Conservation (phyloP, 2,888 invertebrate species). For the Rhingia campestris region DNA sequence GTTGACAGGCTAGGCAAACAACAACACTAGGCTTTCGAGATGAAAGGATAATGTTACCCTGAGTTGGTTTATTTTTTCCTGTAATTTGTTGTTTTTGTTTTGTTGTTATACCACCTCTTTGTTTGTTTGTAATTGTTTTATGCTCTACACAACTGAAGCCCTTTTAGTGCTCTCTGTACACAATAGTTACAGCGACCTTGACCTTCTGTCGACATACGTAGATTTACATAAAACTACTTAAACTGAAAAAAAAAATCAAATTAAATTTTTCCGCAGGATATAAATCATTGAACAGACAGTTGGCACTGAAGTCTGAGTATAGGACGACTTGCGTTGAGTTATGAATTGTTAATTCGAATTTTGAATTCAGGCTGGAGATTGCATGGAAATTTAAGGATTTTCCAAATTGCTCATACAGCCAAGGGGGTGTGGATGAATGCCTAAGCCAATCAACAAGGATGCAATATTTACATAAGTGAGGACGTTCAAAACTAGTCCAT, state of each 20-base stretch:
- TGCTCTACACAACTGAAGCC: constrained; percentile 29
- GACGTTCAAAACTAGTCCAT: not conserved
- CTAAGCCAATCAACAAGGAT: constrained; percentile 10
- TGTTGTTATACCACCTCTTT: constrained; percentile 16
- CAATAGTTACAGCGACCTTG: constrained; percentile 30
- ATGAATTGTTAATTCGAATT: constrained; percentile 45
- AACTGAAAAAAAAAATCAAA: not conserved
- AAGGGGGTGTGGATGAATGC: not conserved
- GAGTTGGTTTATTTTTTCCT: not conserved
- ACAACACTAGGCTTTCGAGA: constrained; percentile 14
- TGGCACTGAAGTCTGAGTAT: constrained; percentile 34
- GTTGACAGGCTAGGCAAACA: constrained; percentile 47
- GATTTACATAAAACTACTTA: constrained; percentile 6
- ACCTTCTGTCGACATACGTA: constrained; percentile 32
- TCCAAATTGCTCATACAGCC: not conserved
- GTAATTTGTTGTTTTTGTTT: not conserved
- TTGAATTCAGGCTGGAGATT: constrained; percentile 10
- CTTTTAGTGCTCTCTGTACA: constrained; percentile 26
- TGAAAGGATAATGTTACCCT: constrained; percentile 31
- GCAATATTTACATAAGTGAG: not conserved
- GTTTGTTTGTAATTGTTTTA: constrained; percentile 38
- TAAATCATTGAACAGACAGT: constrained; percentile 47
- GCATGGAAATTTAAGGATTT: not conserved
- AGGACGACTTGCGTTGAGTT: constrained; percentile 34
- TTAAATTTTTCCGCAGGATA: constrained; percentile 6